These are phyloP conservation scores for Trogon melanurus DNA, from an alignment of 2,113 vertebrate genomes.

Conservation along the genomic window DNA sequence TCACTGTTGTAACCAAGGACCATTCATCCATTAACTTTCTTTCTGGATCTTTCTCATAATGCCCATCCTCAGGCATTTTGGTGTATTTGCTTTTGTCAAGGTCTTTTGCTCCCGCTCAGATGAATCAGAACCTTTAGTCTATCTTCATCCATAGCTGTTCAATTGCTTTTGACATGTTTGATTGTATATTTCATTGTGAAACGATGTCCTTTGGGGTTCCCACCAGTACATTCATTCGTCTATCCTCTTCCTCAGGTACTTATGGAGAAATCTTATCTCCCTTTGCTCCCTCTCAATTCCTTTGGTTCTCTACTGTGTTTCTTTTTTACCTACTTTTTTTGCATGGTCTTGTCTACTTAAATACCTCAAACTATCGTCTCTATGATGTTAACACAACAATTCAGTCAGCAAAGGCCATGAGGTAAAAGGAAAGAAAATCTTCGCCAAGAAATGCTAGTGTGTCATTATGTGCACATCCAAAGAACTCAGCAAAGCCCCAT, in stretches of 20 bases:
- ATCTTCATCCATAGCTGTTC: background rate
- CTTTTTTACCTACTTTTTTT: background rate
- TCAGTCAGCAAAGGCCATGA: background rate
- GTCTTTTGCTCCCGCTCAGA: background rate
- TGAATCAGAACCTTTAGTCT: background rate
- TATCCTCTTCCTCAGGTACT: background rate
- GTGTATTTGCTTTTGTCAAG: background rate
- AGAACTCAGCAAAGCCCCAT: fast-evolving
- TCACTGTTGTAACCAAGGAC: background rate
- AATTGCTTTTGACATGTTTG: background rate
- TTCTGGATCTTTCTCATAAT: background rate
- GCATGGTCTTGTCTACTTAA: background rate
- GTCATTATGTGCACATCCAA: background rate
- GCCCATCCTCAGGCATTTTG: background rate
- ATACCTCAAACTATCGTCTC: background rate
- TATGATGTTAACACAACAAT: background rate
- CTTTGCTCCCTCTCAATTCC: background rate
- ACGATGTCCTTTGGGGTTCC: background rate
- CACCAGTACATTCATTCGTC: background rate
- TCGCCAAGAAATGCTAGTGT: background rate
- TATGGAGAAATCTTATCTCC: background rate
- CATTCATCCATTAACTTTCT: background rate
- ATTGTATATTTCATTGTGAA: background rate
- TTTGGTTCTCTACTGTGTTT: background rate
- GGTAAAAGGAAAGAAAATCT: background rate